A percentile compares a stretch with the other conserved stretches of the same genome.
phyloP scores from a whole-genome alignment of 2,113 vertebrate genomes.

The Brachyhypopomus occidentalis region DNA sequence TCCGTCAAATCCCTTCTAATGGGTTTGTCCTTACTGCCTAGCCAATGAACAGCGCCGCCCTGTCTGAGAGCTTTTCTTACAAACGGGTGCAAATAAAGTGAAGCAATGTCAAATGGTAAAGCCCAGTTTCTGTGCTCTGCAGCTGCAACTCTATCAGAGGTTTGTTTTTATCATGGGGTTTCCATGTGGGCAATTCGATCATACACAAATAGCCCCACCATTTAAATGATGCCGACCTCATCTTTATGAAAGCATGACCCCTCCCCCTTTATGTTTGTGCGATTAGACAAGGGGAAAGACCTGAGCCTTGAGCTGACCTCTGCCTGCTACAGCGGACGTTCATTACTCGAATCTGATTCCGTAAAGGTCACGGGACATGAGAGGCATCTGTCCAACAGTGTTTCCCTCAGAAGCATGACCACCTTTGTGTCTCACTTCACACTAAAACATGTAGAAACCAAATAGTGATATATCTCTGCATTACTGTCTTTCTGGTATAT shows the following conservation, averaged over 20 bases:
- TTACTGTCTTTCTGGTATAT: too few relatives aligned
- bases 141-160: background rate
- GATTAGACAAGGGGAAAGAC: background rate
- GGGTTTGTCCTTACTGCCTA: constrained; percentile 19
- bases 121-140: background rate
- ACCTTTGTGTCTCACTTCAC: too few relatives aligned
- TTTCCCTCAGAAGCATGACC: background rate
- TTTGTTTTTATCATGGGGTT: constrained; percentile 16
- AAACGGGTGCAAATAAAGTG: constrained; percentile 27
- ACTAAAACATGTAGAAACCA: background rate
- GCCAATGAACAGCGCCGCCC: constrained; percentile 14
- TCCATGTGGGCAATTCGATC: constrained; percentile 24
- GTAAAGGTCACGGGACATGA: too few relatives aligned
- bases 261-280: background rate
- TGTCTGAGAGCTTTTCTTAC: constrained; percentile 44
- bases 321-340: too few relatives aligned
- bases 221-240: background rate
- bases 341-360: too few relatives aligned
- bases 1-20: constrained; percentile 48
- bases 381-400: background rate
- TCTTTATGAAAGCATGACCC: background rate
- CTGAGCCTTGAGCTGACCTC: background rate
- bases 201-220: constrained; percentile 6
- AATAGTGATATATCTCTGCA: background rate
- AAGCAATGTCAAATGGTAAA: constrained; percentile 42